Base-by-base conservation (phyloP, 2,888 invertebrate genomes). In the Ophion slaviceki region DNA sequence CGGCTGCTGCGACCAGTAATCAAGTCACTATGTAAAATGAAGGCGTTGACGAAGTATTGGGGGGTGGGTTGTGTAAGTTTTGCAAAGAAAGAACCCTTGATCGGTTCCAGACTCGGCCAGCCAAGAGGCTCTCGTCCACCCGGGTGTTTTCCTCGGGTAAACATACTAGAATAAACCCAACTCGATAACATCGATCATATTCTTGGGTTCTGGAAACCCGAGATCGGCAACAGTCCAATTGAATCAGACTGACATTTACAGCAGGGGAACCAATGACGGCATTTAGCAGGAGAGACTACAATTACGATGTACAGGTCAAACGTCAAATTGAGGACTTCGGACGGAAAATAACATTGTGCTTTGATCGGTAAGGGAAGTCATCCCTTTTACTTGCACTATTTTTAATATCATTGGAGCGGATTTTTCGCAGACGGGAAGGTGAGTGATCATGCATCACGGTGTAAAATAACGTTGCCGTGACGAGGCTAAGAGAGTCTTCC, bases 111-210 rank as follows among this genome's bases (percentile, higher is more conserved):
- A 47, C 40, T 53, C 36, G 67, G 14, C 32, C 40, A 81, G 61
- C 28, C 45, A 17, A n/a, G 20, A 17, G 62, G 71, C 28, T 47
- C 40, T 77, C 66, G 53, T 57, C 11, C 28, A 45, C 64, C 17
- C 17, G 62, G 67, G 67, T 81, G 62, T 81, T 85, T 82, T 62
- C 62, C 64, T 47, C 36, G 64, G 74, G 80, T 75, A 79, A 78
- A 70, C 78, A 75, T 85, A 17, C 40, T 20, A 17, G 45, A 28
- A 28, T 68, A 24, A 68, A 45, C 61, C 28, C 61, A 57, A 53
- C 45, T 36, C n/a, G n/a, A 11, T 78, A 17, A 62, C 64, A 59
- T 47, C 59, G 67, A 74, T 62, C 59, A 74, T 70, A 53, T 72
- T 66, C 53, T 28, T 53, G 53, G 47, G 5, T 70, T 32, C 28